Evolutionary conservation across 2,888 invertebrate genomes (phyloP).

Genomic region (Agelastica alni): DNA sequence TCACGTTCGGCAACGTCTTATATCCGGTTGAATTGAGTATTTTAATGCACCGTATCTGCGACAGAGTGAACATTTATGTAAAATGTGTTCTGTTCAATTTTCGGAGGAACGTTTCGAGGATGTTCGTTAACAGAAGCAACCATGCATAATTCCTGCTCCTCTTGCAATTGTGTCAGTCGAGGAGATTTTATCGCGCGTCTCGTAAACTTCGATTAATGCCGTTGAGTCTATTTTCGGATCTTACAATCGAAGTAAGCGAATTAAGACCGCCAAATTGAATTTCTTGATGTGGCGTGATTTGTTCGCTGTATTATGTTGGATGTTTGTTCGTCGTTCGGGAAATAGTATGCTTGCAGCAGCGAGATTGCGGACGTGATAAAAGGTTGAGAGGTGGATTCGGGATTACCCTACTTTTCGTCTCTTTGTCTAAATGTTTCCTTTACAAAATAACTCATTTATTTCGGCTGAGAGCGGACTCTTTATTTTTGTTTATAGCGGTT

Average conservation of each 20-base stretch:
- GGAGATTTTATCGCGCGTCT: slow-evolving; percentile 26
- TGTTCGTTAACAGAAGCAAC: slow-evolving; percentile 25
- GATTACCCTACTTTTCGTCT: slow-evolving; percentile 5
- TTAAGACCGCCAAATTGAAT: slow-evolving; percentile 28
- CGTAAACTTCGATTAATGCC: slow-evolving; percentile 28
- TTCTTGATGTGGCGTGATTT: slow-evolving; percentile 24
- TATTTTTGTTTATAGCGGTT: too few relatives aligned
- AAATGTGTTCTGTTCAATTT: slow-evolving; percentile 25
- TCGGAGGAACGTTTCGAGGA: slow-evolving; percentile 15
- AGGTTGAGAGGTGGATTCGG: slow-evolving; percentile 13
- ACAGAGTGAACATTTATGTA: slow-evolving; percentile 21
- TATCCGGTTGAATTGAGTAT: slow-evolving; percentile 15
- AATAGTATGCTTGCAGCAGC: slow-evolving; percentile 9
- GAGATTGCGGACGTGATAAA: slow-evolving; percentile 17
- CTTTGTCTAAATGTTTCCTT: slow-evolving; percentile 4
- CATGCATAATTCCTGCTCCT: slow-evolving; percentile 26
- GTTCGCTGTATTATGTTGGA: slow-evolving; percentile 20
- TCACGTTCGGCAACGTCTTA: slow-evolving; percentile 15
- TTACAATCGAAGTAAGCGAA: slow-evolving; percentile 26
- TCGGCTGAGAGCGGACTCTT: too few relatives aligned
- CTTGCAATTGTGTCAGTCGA: slow-evolving; percentile 23
- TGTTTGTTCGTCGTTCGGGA: slow-evolving; percentile 13
- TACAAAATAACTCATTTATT: slow-evolving; percentile 1
- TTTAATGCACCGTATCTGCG: slow-evolving; percentile 22
- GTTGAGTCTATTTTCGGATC: slow-evolving; percentile 25